These are phyloP conservation scores for Danaus melanippus DNA, from an alignment of 1,140 invertebrate genomes.

Conservation along the genomic window DNA sequence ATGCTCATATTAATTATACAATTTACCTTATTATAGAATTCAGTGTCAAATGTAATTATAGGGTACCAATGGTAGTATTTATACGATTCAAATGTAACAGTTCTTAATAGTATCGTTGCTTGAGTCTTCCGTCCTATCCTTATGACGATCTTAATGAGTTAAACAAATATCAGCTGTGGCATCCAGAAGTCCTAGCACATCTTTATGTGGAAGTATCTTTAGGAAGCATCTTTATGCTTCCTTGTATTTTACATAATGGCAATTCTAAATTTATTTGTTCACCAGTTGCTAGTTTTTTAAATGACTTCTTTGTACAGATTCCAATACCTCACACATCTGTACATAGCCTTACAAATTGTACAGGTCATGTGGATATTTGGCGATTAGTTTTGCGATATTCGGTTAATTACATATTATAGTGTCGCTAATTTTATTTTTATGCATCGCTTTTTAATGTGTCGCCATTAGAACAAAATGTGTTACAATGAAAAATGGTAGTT, in stretches of 20 bases:
- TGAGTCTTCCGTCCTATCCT: constrained; percentile 67
- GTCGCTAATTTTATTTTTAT: constrained; percentile 43
- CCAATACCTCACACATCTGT: constrained; percentile 22
- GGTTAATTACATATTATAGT: constrained; percentile 45
- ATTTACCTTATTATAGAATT: constrained; percentile 44
- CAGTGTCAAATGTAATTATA: constrained; percentile 67
- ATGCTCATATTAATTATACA: constrained; percentile 48
- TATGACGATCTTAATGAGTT: constrained; percentile 27
- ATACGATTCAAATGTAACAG: constrained; percentile 36
- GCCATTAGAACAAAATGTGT: constrained; percentile 51
- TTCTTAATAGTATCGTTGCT: constrained; percentile 49
- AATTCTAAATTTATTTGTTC: constrained; percentile 9
- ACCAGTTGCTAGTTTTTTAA: constrained; percentile 6
- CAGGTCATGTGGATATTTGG: constrained; percentile 72
- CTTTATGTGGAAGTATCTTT: too few relatives aligned
- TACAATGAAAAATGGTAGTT: constrained; percentile 69
- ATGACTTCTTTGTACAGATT: constrained; percentile 21
- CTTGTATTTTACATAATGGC: background rate
- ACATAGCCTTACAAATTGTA: constrained; percentile 55
- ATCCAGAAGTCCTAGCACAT: too few relatives aligned
- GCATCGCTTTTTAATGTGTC: constrained; percentile 45
- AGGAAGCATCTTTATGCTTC: too few relatives aligned
- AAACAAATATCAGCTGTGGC: too few relatives aligned
- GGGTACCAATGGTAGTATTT: constrained; percentile 58
- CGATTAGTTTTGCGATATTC: constrained; percentile 62